These are phyloP conservation scores for Antitype chi DNA, from an alignment of 2,888 invertebrate genomes.

Conservation along the genomic window DNA sequence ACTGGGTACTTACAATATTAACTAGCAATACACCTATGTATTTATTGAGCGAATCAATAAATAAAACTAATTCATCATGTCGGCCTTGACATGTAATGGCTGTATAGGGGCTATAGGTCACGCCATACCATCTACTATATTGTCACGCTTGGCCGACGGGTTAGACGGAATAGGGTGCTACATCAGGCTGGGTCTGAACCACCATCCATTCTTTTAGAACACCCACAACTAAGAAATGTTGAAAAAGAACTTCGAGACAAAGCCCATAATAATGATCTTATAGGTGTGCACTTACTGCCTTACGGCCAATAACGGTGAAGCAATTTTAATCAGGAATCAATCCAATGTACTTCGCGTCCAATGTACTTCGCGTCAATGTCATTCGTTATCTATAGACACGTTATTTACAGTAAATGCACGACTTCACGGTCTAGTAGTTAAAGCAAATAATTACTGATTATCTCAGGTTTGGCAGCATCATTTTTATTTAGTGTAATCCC, in stretches of 20 bases:
- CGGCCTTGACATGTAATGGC: background rate
- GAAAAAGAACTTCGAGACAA: background rate
- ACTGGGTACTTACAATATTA: background rate
- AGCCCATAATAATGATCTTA: background rate
- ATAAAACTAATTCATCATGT: slow-evolving; percentile 1
- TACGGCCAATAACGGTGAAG: background rate
- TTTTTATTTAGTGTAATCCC: background rate
- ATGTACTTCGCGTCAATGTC: slow-evolving; percentile 1
- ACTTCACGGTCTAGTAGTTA: slow-evolving; percentile 14
- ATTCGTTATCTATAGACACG: slow-evolving; percentile 6
- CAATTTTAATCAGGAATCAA: background rate
- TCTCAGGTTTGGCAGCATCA: background rate
- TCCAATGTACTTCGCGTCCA: slow-evolving; percentile 3
- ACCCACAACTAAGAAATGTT: background rate
- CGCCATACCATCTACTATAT: background rate
- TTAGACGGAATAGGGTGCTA: background rate
- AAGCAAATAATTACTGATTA: background rate
- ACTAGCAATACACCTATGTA: background rate
- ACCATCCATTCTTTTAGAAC: background rate
- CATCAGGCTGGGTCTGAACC: background rate
- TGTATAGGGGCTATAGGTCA: background rate
- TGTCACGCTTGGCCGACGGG: background rate
- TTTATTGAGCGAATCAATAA: background rate
- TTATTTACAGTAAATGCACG: background rate
- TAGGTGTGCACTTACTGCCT: background rate